Conservation (phyloP, 2,113 vertebrate genomes). For the Antigone vipio region DNA sequence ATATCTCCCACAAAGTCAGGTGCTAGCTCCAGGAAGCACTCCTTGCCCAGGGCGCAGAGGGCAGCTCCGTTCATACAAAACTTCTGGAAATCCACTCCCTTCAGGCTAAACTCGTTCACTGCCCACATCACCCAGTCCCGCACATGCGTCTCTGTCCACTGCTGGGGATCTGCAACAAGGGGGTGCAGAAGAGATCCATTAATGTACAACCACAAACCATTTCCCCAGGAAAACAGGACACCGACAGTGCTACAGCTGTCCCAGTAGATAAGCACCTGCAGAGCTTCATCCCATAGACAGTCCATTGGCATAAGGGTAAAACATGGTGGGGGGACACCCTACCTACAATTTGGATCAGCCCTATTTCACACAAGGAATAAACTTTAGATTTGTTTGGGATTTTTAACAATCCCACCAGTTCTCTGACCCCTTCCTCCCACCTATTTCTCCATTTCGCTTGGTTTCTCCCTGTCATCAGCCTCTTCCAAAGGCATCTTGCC, state of each 20-base stretch:
- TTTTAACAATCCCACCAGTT: background rate
- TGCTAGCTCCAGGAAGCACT: conserved; percentile 94
- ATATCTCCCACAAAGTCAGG: conserved; percentile 99
- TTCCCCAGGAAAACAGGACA: background rate
- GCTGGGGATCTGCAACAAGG: conserved; percentile 84
- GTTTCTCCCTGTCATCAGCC: background rate
- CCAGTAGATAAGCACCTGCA: background rate
- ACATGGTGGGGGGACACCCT: rapidly evolving
- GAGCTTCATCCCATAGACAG: background rate
- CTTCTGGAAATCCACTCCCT: conserved; percentile 95
- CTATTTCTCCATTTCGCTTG: background rate
- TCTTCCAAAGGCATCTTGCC: background rate
- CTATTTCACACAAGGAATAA: background rate
- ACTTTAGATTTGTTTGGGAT: background rate
- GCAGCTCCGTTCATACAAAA: conserved; percentile 92
- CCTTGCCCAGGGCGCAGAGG: conserved; percentile 94
- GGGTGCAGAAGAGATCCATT: background rate
- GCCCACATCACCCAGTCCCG: conserved; percentile 97
- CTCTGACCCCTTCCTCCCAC: background rate
- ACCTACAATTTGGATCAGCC: background rate
- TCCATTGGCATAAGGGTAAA: background rate
- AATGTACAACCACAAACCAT: background rate
- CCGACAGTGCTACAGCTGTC: background rate
- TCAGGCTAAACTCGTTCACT: conserved; percentile 96
- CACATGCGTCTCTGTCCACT: conserved; percentile 95